A percentile compares a stretch with the other conserved stretches of the same genome.
Evolutionary conservation across 2,888 invertebrate species (phyloP).

Genomic region (Suillia variegata): DNA sequence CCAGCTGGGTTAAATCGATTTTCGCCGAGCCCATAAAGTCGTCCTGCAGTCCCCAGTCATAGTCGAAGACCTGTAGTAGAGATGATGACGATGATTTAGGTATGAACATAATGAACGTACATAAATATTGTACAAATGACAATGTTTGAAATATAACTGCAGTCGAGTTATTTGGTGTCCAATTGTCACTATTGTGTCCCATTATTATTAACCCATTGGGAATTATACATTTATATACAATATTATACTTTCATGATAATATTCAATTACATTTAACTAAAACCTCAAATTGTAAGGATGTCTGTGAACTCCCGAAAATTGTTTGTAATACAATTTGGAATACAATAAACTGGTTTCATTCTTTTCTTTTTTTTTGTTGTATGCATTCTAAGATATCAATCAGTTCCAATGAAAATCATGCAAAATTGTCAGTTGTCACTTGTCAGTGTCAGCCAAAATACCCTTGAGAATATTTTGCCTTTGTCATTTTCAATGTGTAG

Average conservation of each 20-base stretch:
- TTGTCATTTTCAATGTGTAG: too few relatives aligned
- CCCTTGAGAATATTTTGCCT: slow-evolving; percentile 9
- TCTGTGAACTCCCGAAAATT: too few relatives aligned
- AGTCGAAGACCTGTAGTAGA: slow-evolving; percentile 83
- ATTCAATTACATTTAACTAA: too few relatives aligned
- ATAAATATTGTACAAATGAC: neutral
- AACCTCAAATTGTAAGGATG: too few relatives aligned
- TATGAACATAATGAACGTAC: neutral
- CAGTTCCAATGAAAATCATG: neutral
- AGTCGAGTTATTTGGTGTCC: neutral
- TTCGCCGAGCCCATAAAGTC: slow-evolving; percentile 96
- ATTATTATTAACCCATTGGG: too few relatives aligned
- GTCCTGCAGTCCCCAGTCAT: slow-evolving; percentile 95
- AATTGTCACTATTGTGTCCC: too few relatives aligned
- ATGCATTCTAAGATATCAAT: too few relatives aligned
- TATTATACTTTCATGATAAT: too few relatives aligned
- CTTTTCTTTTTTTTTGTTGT: too few relatives aligned
- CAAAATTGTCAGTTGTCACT: neutral
- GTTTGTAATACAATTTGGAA: too few relatives aligned
- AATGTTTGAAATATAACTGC: neutral
- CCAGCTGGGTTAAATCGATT: slow-evolving; percentile 82
- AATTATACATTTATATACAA: too few relatives aligned
- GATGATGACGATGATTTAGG: slow-evolving; percentile 23
- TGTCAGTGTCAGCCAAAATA: slow-evolving; percentile 5
- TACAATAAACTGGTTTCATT: too few relatives aligned